These are phyloP conservation scores for Paraplagusia blochii DNA, from an alignment of 2,113 vertebrate species.

Conservation along the genomic window DNA sequence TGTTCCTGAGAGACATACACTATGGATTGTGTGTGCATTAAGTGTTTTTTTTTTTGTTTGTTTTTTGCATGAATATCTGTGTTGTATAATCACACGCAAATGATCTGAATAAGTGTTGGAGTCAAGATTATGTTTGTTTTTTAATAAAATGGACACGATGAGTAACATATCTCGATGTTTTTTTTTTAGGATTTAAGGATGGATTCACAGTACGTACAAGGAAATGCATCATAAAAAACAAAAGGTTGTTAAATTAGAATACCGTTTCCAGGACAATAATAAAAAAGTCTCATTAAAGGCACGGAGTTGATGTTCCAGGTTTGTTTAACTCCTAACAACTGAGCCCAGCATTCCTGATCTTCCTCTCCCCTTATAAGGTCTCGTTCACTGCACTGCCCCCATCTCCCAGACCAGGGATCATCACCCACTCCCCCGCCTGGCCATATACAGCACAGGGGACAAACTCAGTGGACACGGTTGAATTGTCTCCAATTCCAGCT, in stretches of 20 bases:
- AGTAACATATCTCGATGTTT: too few species aligned
- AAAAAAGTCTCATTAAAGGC: slow-evolving; percentile 16
- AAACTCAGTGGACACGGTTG: slow-evolving; percentile 45
- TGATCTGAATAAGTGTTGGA: too few species aligned
- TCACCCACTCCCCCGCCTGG: background rate
- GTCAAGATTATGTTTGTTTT: too few species aligned
- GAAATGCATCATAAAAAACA: background rate
- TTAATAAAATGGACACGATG: too few species aligned
- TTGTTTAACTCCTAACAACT: slow-evolving; percentile 14
- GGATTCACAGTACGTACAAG: too few species aligned
- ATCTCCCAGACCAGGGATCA: slow-evolving; percentile 17
- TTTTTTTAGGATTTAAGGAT: too few species aligned
- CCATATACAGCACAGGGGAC: too few species aligned
- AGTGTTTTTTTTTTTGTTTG: too few species aligned
- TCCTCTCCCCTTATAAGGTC: slow-evolving; percentile 59
- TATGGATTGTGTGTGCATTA: too few species aligned
- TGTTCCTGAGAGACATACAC: too few species aligned
- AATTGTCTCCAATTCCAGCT: slow-evolving; percentile 33
- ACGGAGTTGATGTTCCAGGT: background rate
- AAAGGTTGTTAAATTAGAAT: background rate
- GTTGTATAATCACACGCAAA: too few species aligned
- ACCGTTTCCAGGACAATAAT: slow-evolving; percentile 35
- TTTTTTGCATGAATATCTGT: too few species aligned
- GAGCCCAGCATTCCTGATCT: slow-evolving; percentile 6
- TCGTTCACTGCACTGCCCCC: slow-evolving; percentile 14